Evolutionary conservation across 2,113 vertebrate species (phyloP), one percentile per base, ranked within the genome.

Genomic region (Melierax canorus): DNA sequence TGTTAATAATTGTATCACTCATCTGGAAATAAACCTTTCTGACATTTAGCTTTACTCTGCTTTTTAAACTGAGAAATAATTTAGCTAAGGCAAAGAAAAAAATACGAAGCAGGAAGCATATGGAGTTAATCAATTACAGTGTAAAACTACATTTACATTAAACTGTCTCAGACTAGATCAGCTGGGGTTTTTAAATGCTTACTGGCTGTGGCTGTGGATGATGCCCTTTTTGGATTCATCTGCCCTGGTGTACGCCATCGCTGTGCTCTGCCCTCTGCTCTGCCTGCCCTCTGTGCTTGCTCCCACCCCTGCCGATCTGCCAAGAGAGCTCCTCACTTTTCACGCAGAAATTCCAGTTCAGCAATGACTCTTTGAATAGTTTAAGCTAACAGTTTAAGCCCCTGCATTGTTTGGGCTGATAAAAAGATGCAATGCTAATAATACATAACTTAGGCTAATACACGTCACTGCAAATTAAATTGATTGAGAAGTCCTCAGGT

Each of bases 1-100:
- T 78, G 41, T 92, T 93, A 91, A 92, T 87, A 89, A 93, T 75
- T 78, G 56, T 58, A 86, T 94, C 90, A 85, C 48, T 96, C 87
- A 91, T 87, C 81, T 79, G 84, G 69, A 96, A 97, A 84, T 68
- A 91, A 94, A 75, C 20, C 71, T 46, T 68, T 90, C 76, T 92
- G 89, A 85, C 94, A 94, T 95, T 94, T 87, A 91, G 80, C 71
- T 85, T 91, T 58, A 39, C 16, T 80, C 72, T 78, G 50, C 43
- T 92, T 94, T 88, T 75, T 48, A 59, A 93, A 94, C 21, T 45
- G 34, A 82, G 77, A 64, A 3, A 1, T 30, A n/a, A 84, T 91
- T 78, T 72, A 92, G 46, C 36, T 59, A 80, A 72, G 76, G 51
- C n/a, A 84, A 86, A 59, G 69, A 64, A 90, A 86, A 86, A 46